A percentile compares a stretch with the other conserved stretches of the same genome.
These are phyloP conservation scores for Xiphophorus birchmanni DNA, from an alignment of 2,797 vertebrate species.

Conservation along the genomic window DNA sequence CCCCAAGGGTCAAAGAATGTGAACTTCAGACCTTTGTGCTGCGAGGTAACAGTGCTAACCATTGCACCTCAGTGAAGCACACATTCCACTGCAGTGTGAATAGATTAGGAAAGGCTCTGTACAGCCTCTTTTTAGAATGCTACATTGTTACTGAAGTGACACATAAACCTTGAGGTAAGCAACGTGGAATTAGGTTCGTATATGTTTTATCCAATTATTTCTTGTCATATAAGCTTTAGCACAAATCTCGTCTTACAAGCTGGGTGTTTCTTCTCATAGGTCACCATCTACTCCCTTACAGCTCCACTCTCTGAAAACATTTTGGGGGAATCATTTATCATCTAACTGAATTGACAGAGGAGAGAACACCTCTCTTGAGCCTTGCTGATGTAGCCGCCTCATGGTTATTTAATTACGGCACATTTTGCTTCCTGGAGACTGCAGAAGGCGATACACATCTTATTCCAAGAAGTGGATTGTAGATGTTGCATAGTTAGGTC, in stretches of 20 bases:
- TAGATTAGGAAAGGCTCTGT: neutral
- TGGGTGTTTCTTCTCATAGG: constrained; percentile 36
- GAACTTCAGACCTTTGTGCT: neutral
- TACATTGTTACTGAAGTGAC: neutral
- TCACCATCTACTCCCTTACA: constrained; percentile 36
- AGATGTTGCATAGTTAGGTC: constrained; percentile 57
- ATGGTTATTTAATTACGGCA: constrained; percentile 66
- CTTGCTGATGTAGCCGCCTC: constrained; percentile 57
- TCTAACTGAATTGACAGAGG: constrained; percentile 65
- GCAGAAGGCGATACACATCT: constrained; percentile 41
- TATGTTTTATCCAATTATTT: constrained; percentile 20
- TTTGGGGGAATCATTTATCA: constrained; percentile 65
- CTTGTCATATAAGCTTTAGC: constrained; percentile 16
- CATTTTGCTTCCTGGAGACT: constrained; percentile 62
- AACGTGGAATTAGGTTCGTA: constrained; percentile 25
- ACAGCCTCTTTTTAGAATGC: neutral
- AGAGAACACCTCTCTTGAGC: constrained; percentile 57
- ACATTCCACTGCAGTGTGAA: neutral
- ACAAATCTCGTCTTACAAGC: constrained; percentile 47
- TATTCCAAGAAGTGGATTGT: constrained; percentile 49
- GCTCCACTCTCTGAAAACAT: constrained; percentile 47
- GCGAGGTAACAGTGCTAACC: neutral
- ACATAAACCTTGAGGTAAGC: constrained; percentile 1
- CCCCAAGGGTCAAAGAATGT: neutral
- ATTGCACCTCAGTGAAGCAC: neutral